Evolutionary conservation across 2,797 vertebrate genomes (phyloP), one percentile per base, ranked within the genome.

Genomic region (Gila robusta): DNA sequence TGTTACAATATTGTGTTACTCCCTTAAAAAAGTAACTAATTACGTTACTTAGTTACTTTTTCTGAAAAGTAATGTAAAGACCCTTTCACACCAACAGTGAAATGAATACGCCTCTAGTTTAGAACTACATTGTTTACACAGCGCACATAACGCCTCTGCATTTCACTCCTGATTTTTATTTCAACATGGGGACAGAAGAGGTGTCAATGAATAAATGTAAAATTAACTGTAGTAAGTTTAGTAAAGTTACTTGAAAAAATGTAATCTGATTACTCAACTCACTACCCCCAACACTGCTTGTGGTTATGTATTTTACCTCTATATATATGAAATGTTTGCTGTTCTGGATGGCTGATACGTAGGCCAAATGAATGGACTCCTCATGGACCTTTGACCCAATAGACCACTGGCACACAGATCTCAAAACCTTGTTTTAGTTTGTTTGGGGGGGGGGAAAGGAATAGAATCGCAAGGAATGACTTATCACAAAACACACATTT

Each of bases 281-380:
- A 2, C 12, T 28, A 28, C n/a, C 21, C 12, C 12, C 12, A 62
- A 64, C 26, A 28, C 26, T 64, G 12, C 62, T 28, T 66, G 23
- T 19, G 39, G 1, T 12, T 8, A 19, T 59, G 28, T 23, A 28
- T 71, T 35, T 83, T 85, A 91, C 91, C 90, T 93, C 89, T 41
- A 92, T 89, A 80, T 91, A 91, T 85, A 92, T 91, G 44, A 88
- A 92, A 80, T 91, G 87, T 72, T 91, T 88, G 88, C 91, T 91
- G 83, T 88, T 92, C 82, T 88, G 85, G 37, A 93, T 92, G 74
- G 89, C 90, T 56, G 89, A 90, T 74, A 91, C 64, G 37, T 92
- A 93, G 44, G 89, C 88, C 62, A 92, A 84, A 84, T 91, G 89
- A 87, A 92, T 90, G 8, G 90, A 92, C 85, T 89, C 89, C 70